phyloP scores from a whole-genome alignment of 64 coral and sea anemone genomes.

The Actinia equina region DNA sequence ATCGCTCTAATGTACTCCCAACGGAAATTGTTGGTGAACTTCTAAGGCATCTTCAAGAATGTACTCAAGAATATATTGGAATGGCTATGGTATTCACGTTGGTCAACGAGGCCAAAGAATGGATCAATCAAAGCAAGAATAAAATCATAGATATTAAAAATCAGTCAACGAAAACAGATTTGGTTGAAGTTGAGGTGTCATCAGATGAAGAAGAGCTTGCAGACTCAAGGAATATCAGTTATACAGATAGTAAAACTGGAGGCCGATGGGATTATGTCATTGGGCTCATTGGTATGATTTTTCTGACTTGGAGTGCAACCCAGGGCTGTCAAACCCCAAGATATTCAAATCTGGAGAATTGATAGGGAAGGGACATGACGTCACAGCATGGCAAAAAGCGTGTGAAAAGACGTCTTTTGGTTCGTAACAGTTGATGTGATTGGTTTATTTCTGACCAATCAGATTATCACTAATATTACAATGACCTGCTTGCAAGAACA shows the following conservation, averaged over 20 bases:
- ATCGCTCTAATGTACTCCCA: constrained; percentile 60
- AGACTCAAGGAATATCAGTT: neutral
- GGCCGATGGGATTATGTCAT: constrained; percentile 82
- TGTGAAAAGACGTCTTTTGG: too few species aligned
- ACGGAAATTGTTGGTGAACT: constrained; percentile 49
- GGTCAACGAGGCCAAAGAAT: constrained; percentile 70
- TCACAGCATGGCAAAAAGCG: too few species aligned
- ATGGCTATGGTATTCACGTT: constrained; percentile 85
- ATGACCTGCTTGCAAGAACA: too few species aligned
- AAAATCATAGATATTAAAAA: constrained; percentile 12
- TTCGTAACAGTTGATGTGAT: too few species aligned
- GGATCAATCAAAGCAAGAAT: constrained; percentile 50
- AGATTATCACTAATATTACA: too few species aligned
- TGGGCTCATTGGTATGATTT: constrained; percentile 71
- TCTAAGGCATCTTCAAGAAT: constrained; percentile 28
- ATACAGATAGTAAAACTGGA: constrained; percentile 19
- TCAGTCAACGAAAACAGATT: neutral
- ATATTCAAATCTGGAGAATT: too few species aligned
- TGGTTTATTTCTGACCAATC: too few species aligned
- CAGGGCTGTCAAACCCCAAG: too few species aligned
- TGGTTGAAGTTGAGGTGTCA: neutral
- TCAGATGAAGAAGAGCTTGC: neutral
- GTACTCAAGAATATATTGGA: constrained; percentile 49
- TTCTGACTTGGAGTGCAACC: too few species aligned
- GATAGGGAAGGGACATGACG: too few species aligned